Base-by-base conservation (phyloP, 2,797 vertebrate species). In the Calcarius lapponicus region DNA sequence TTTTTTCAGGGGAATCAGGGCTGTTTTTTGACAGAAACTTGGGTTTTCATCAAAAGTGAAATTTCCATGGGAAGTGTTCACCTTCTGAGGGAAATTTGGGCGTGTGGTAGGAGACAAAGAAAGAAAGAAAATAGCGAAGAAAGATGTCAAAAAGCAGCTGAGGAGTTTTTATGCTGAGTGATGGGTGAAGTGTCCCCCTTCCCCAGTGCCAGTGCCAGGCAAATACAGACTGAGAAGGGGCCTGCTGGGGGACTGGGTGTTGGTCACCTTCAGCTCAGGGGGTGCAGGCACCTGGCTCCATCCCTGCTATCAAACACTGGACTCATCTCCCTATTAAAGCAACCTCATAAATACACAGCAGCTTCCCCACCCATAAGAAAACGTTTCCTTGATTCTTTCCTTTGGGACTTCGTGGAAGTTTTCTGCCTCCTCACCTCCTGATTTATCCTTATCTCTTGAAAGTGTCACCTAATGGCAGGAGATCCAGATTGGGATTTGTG, bases 11-110 rank as follows among this genome's bases (percentile, higher is more conserved):
- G 67, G 34, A 72, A 57, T 72, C 53, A 25, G 20, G 7, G 10
- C 8, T 19, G 13, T 56, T 94, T 89, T 93, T 81, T 93, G 89
- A 91, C 93, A 93, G 92, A 86, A 91, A 86, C 76, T 92, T 96
- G 95, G 88, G 73, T 93, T 96, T 92, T 87, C 66, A 40, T 92
- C 86, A 89, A 57, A 93, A 88, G 86, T 56, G 51, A 83, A 75
- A 92, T 93, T 93, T 96, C 91, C 75, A 75, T 70, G 66, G 85
- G 85, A 92, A 84, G 66, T 6, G 6, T 71, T 86, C 76, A 53
- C 85, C 90, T 96, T 92, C 58, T 51, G 70, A 1, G 0, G 80
- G 58, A 90, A 92, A 80, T 75, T 32, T 28, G 56, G 21, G n/a
- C 1, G 4, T 75, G 80, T 47, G 45, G 20, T 66, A 45, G n/a